These are phyloP conservation scores for Macrophya annulata DNA, from an alignment of 2,888 invertebrate species.

Conservation along the genomic window DNA sequence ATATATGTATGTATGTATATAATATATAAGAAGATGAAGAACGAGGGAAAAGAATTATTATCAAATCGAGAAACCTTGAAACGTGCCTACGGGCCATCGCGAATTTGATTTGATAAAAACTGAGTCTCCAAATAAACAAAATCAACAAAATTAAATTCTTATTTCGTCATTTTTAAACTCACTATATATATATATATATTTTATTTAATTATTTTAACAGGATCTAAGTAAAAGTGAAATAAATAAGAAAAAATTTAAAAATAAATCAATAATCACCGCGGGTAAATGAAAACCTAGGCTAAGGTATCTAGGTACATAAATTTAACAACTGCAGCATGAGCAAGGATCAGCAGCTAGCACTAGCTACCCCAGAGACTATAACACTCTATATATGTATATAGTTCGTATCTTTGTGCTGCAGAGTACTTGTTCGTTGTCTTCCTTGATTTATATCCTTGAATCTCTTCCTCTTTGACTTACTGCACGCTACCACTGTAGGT, in stretches of 20 bases:
- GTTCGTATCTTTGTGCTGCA: slow-evolving; percentile 22
- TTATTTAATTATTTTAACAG: neutral
- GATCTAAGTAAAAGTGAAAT: neutral
- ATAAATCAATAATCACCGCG: neutral
- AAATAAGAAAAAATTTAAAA: neutral
- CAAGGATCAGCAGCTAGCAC: neutral
- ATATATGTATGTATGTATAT: no score
- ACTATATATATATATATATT: neutral
- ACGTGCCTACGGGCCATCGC: neutral
- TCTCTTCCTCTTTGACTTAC: slow-evolving; percentile 21
- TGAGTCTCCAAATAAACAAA: neutral
- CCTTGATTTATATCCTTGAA: slow-evolving; percentile 32
- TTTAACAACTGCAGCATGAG: neutral
- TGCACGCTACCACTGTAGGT: neutral
- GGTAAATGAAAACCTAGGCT: neutral
- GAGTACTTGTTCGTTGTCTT: slow-evolving; percentile 15
- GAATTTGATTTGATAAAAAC: neutral
- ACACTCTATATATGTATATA: neutral
- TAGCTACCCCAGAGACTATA: neutral
- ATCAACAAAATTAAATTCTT: neutral
- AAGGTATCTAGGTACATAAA: slow-evolving; percentile 7
- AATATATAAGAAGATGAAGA: no score
- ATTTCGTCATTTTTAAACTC: neutral
- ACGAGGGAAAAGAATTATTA: neutral
- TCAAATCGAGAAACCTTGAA: neutral